These are phyloP conservation scores for Zygothrica quintamaculata DNA, from an alignment of 2,888 invertebrate genomes.

Conservation along the genomic window DNA sequence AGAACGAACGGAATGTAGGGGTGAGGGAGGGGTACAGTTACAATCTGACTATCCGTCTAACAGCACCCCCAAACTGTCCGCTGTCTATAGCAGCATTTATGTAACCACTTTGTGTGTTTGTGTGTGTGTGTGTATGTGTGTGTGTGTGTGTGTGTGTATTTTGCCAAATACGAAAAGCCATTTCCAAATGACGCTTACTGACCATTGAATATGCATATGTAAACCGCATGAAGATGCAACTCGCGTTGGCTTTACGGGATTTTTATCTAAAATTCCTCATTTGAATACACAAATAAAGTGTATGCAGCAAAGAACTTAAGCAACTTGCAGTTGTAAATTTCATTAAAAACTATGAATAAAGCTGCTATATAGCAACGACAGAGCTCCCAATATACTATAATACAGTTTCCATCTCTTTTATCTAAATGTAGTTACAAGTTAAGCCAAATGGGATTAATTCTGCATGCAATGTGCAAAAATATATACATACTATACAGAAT, in stretches of 20 bases:
- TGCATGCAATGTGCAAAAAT: no score
- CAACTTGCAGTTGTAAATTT: constrained; percentile 43
- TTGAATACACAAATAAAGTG: constrained; percentile 79
- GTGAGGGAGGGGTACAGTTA: background rate
- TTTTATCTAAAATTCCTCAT: constrained; percentile 76
- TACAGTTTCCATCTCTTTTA: no score
- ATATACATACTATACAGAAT: no score
- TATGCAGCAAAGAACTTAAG: constrained; percentile 46
- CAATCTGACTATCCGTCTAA: constrained; percentile 1
- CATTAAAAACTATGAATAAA: no score
- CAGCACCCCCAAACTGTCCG: constrained; percentile 25
- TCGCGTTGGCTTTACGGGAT: constrained; percentile 69
- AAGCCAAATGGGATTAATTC: no score
- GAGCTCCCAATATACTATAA: no score
- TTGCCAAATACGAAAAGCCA: constrained; percentile 65
- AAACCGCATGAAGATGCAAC: constrained; percentile 54
- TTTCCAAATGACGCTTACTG: constrained; percentile 65
- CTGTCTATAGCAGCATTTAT: constrained; percentile 53
- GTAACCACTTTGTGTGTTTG: constrained; percentile 51
- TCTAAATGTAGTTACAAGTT: no score
- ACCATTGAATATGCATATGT: constrained; percentile 73
- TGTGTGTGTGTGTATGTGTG: no score
- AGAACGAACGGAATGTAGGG: constrained; percentile 11
- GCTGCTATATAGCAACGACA: no score
- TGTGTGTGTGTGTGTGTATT: no score